Evolutionary conservation across 2,888 invertebrate genomes (phyloP).

Genomic region (Fissipunctia ypsillon): DNA sequence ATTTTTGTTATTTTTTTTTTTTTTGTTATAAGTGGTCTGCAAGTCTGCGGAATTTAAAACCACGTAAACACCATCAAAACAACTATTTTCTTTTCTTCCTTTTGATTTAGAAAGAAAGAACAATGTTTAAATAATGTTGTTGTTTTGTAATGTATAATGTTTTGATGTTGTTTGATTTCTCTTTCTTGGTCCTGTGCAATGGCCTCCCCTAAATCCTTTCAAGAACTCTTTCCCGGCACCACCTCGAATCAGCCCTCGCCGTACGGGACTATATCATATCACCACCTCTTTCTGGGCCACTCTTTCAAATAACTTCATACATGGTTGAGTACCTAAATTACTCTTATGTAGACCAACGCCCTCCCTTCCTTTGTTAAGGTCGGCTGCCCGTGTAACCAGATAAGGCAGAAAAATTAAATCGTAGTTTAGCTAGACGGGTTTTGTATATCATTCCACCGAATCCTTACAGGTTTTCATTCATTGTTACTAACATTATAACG

Average conservation of each 20-base stretch:
- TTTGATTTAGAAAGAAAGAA: no score
- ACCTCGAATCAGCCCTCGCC: neutral
- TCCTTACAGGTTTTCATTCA: slow-evolving; percentile 31
- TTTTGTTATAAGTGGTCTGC: no score
- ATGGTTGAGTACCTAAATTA: slow-evolving; percentile 1
- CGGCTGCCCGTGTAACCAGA: neutral
- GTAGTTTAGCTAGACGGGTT: slow-evolving; percentile 11
- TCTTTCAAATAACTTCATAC: slow-evolving; percentile 15
- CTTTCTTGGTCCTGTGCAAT: neutral
- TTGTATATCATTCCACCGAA: slow-evolving; percentile 6
- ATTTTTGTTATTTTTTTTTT: no score
- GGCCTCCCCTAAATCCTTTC: neutral
- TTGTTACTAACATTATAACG: slow-evolving; percentile 9
- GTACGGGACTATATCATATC: neutral
- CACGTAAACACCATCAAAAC: no score
- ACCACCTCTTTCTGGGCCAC: neutral
- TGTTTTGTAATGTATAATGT: no score
- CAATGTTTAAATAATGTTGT: no score
- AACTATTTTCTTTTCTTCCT: neutral
- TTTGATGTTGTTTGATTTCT: no score
- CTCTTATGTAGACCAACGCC: slow-evolving; percentile 33
- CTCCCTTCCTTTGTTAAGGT: neutral
- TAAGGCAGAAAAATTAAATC: neutral
- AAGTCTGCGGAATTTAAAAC: no score
- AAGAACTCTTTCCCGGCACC: neutral